These are phyloP conservation scores for Cantharis flavilabris DNA, from an alignment of 2,888 invertebrate genomes.

Conservation along the genomic window DNA sequence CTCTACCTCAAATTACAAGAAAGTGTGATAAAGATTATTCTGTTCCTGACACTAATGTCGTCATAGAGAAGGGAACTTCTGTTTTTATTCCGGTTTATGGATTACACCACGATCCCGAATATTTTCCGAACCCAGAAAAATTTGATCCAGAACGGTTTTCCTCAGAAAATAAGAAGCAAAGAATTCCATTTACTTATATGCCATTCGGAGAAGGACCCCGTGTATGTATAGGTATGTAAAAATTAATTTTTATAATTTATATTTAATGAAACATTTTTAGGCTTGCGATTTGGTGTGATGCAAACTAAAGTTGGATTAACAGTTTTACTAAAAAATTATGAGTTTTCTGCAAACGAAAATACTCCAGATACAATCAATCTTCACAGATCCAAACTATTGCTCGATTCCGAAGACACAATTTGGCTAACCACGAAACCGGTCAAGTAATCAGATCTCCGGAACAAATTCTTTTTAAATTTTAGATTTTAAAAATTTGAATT, in stretches of 20 bases:
- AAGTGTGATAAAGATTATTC: constrained; percentile 37
- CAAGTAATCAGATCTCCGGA: not conserved
- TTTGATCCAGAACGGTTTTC: constrained; percentile 66
- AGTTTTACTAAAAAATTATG: constrained; percentile 21
- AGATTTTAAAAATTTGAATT: not conserved
- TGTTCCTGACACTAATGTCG: constrained; percentile 42
- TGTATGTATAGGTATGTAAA: constrained; percentile 41
- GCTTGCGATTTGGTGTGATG: constrained; percentile 32
- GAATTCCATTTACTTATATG: constrained; percentile 32
- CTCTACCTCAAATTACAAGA: constrained; percentile 36
- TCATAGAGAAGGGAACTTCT: constrained; percentile 46
- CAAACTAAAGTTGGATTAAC: constrained; percentile 30
- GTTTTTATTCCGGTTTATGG: constrained; percentile 36
- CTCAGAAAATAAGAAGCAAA: constrained; percentile 15
- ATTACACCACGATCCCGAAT: constrained; percentile 35
- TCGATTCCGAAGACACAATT: not conserved
- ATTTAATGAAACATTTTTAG: constrained; percentile 19
- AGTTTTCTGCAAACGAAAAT: constrained; percentile 12
- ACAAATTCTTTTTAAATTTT: too few relatives aligned
- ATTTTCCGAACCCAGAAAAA: constrained; percentile 56
- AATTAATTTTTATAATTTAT: not conserved
- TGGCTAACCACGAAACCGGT: not conserved
- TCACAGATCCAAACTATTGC: not conserved
- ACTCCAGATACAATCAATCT: not conserved
- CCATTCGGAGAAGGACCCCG: constrained; percentile 49